phyloP scores from a whole-genome alignment of 2,888 invertebrate genomes.

The Cordilura impudica region DNA sequence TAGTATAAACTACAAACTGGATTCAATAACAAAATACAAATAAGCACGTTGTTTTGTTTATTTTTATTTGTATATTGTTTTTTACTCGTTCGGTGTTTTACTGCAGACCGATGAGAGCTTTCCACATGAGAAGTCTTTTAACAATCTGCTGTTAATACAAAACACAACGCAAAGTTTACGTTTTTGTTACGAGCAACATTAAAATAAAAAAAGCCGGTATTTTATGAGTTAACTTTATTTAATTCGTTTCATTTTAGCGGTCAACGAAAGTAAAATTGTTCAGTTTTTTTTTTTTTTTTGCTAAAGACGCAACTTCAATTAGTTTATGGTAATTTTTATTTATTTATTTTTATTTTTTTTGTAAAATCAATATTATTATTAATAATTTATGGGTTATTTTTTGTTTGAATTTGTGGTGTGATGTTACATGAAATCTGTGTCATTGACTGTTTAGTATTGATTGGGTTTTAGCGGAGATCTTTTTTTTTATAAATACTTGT shows the following conservation, averaged over 20 bases:
- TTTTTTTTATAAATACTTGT: background rate
- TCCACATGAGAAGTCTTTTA: constrained; percentile 39
- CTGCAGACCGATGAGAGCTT: constrained; percentile 19
- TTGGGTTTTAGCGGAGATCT: background rate
- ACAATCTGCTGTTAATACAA: constrained; percentile 23
- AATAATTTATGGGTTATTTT: constrained; percentile 18
- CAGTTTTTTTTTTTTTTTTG: constrained; percentile 19
- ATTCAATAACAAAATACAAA: constrained; percentile 10
- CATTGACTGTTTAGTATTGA: constrained; percentile 25
- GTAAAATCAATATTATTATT: background rate
- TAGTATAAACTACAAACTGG: constrained; percentile 43
- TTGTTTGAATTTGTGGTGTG: constrained; percentile 8
- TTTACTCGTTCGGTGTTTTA: constrained; percentile 4
- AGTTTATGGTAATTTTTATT: constrained; percentile 15
- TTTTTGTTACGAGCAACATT: constrained; percentile 10
- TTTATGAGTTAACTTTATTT: constrained; percentile 35
- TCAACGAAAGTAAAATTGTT: constrained; percentile 60
- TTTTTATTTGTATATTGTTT: background rate
- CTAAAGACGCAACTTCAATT: background rate
- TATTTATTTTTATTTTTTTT: background rate
- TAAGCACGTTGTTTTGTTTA: constrained; percentile 44
- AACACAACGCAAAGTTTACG: constrained; percentile 20
- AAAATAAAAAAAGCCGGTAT: constrained; percentile 37
- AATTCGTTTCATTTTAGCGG: constrained; percentile 46
- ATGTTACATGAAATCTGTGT: constrained; percentile 20